Percentiles rank a stretch among this genome's conserved stretches.
phyloP scores from a whole-genome alignment of 2,113 vertebrate genomes.

The Cathartes aura region DNA sequence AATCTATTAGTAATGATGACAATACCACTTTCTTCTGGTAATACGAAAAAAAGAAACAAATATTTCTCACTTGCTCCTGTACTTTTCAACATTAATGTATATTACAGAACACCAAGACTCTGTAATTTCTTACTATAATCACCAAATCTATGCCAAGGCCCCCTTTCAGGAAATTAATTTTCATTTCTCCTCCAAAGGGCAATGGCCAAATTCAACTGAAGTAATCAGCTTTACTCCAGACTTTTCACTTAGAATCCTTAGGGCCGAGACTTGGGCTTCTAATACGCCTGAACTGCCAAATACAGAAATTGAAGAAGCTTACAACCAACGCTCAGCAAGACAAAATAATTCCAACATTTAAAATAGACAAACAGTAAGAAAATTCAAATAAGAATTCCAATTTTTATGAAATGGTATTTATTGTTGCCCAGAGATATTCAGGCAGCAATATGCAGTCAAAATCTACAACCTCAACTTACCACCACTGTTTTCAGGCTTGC shows the following conservation, averaged over 20 bases:
- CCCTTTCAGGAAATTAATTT: background rate
- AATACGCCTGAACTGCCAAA: rapidly evolving
- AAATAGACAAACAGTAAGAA: no score
- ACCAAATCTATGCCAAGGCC: background rate
- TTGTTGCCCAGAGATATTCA: background rate
- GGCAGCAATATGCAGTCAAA: background rate
- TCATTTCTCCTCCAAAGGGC: background rate
- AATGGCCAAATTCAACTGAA: background rate
- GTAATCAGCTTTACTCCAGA: background rate
- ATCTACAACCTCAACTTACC: no score
- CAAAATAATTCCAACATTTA: background rate
- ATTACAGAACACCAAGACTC: background rate
- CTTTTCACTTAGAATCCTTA: background rate
- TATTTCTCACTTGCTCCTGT: background rate
- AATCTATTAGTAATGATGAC: background rate
- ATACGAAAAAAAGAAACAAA: background rate
- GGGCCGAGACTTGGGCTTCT: background rate
- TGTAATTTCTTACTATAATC: background rate
- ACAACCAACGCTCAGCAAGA: no score
- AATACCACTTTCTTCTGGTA: background rate
- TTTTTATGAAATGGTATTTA: background rate
- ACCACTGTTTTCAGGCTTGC: background rate
- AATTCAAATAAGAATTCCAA: background rate
- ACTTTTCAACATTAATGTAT: background rate
- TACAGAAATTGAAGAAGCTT: background rate